These are phyloP conservation scores for Marmota monax DNA, from an alignment of 2,113 vertebrate genomes.

Conservation along the genomic window DNA sequence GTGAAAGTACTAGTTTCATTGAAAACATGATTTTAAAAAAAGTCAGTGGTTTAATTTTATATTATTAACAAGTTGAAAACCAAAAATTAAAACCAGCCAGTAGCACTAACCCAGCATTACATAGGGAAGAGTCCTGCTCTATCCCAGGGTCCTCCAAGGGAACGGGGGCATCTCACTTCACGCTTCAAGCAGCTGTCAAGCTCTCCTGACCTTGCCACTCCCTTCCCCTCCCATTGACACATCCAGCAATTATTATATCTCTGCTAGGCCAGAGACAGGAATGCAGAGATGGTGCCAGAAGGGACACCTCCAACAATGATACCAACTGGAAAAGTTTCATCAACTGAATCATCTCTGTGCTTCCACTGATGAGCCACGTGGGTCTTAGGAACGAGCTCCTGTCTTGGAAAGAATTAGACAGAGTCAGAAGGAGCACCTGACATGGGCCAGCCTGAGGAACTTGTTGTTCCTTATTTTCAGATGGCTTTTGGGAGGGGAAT, in stretches of 20 bases:
- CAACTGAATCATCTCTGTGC: neutral
- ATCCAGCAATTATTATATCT: neutral
- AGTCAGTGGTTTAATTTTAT: neutral
- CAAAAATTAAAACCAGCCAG: neutral
- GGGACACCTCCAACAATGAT: neutral
- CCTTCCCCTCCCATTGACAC: neutral
- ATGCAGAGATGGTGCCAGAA: neutral
- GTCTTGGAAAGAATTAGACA: conserved; percentile 52
- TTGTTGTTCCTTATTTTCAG: conserved; percentile 69
- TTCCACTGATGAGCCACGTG: neutral
- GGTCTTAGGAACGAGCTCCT: neutral
- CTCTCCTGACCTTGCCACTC: neutral
- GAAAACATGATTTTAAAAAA: neutral
- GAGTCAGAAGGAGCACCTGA: conserved; percentile 57
- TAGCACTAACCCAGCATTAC: neutral
- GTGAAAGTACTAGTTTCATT: neutral
- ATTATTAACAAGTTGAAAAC: neutral
- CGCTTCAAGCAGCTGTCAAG: neutral
- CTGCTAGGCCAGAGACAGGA: neutral
- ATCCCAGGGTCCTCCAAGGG: neutral
- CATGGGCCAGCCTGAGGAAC: conserved; percentile 78
- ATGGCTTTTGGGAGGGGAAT: conserved; percentile 65
- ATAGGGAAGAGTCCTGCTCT: neutral
- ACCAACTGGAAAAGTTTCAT: neutral
- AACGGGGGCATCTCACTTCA: neutral